Evolutionary conservation across 2,797 vertebrate genomes (phyloP).

Genomic region (Alauda arvensis): DNA sequence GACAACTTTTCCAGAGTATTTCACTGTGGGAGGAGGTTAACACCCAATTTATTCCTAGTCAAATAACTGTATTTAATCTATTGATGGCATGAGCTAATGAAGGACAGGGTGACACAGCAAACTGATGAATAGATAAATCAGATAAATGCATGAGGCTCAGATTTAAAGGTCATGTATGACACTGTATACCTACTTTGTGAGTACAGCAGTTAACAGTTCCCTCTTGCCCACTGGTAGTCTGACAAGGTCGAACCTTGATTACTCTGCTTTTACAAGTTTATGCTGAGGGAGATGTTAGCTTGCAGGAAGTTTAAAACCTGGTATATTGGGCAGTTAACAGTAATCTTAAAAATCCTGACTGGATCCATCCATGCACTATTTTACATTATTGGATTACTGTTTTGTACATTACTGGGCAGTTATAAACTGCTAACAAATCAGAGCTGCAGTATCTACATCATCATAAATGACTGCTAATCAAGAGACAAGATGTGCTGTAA

Average conservation of each 20-base stretch:
- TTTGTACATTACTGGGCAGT: neutral
- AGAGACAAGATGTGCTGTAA: neutral
- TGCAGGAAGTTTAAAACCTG: neutral
- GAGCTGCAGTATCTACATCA: neutral
- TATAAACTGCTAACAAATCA: neutral
- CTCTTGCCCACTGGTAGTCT: neutral
- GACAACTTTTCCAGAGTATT: slow-evolving; percentile 61
- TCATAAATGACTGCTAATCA: neutral
- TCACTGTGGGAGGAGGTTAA: slow-evolving; percentile 50
- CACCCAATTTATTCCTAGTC: slow-evolving; percentile 58
- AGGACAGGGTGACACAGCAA: slow-evolving; percentile 34
- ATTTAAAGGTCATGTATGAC: neutral
- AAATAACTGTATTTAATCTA: slow-evolving; percentile 56
- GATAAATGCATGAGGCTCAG: neutral
- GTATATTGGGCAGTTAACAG: neutral
- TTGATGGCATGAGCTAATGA: slow-evolving; percentile 26
- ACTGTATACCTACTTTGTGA: neutral
- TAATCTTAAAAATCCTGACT: neutral
- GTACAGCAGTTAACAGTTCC: neutral
- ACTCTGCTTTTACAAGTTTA: neutral
- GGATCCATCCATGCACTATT: neutral
- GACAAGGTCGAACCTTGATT: neutral
- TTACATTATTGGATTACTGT: neutral
- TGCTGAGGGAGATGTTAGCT: neutral
- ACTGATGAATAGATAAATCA: neutral